phyloP scores from a whole-genome alignment of 92 coral and sea anemone species.

The Parazoanthus atlanticus region DNA sequence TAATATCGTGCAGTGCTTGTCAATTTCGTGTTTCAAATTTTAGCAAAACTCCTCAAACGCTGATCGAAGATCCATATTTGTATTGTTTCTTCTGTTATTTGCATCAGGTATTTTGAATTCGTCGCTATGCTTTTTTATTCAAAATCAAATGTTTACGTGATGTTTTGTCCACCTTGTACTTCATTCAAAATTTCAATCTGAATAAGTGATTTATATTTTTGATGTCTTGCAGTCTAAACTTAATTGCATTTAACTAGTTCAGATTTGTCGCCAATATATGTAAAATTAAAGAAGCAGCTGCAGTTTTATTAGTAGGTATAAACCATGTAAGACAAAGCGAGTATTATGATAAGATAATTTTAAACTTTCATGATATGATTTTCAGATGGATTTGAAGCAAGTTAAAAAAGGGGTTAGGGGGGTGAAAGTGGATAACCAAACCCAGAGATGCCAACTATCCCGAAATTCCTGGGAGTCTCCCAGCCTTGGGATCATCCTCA shows the following conservation, averaged over 20 bases:
- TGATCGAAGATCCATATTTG: neutral
- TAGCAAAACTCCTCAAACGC: neutral
- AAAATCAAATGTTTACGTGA: neutral
- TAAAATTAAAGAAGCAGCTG: neutral
- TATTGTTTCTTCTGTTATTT: neutral
- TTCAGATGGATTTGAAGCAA: neutral
- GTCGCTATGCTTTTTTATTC: too few relatives aligned
- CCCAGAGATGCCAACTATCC: too few relatives aligned
- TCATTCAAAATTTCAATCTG: too few relatives aligned
- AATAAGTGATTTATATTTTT: too few relatives aligned
- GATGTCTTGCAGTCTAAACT: too few relatives aligned
- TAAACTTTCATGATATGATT: too few relatives aligned
- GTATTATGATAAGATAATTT: too few relatives aligned
- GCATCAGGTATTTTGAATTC: neutral
- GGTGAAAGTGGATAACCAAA: neutral
- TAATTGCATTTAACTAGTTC: too few relatives aligned
- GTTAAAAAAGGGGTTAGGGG: neutral
- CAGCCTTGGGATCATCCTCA: too few relatives aligned
- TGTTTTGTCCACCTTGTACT: neutral
- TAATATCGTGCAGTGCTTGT: slow-evolving; percentile 6
- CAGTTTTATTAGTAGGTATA: neutral
- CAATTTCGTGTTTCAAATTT: neutral
- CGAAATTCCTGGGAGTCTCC: too few relatives aligned
- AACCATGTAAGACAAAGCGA: neutral
- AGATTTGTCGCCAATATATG: neutral